Evolutionary conservation across 2,888 invertebrate species (phyloP).

Genomic region (Xylocampa areola): DNA sequence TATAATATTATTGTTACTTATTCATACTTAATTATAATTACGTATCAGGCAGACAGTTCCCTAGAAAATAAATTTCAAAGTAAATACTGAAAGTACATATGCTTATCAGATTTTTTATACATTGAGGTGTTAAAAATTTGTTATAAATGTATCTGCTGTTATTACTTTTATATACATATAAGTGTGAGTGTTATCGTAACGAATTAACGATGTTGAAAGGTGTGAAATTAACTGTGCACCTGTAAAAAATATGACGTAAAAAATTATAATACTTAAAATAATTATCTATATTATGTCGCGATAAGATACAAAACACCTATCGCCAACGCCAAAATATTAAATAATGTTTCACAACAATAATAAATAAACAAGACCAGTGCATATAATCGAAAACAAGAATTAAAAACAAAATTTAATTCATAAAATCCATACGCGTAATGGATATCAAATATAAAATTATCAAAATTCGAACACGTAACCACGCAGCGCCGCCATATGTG

Average conservation of each 20-base stretch:
- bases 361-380: constrained; percentile 31
- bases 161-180: neutral
- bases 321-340: constrained; percentile 22
- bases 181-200: constrained; percentile 8
- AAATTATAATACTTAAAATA: constrained; percentile 28
- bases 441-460: constrained; percentile 48
- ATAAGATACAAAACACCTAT: constrained; percentile 32
- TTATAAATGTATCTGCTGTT: no score
- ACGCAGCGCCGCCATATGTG: constrained; percentile 21
- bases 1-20: no score
- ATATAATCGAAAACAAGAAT: constrained; percentile 16
- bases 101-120: no score
- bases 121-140: no score
- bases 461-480: constrained; percentile 45
- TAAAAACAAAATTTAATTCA: constrained; percentile 19
- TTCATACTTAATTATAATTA: no score
- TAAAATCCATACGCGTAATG: constrained; percentile 32
- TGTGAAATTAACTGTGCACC: constrained; percentile 36
- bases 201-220: no score
- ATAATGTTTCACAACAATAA: constrained; percentile 29
- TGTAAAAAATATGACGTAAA: constrained; percentile 34
- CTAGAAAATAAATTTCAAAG: no score
- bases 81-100: no score
- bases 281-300: no score
- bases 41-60: no score